Conservation (phyloP, 2,888 invertebrate genomes). For the Brachylomia viminalis region DNA sequence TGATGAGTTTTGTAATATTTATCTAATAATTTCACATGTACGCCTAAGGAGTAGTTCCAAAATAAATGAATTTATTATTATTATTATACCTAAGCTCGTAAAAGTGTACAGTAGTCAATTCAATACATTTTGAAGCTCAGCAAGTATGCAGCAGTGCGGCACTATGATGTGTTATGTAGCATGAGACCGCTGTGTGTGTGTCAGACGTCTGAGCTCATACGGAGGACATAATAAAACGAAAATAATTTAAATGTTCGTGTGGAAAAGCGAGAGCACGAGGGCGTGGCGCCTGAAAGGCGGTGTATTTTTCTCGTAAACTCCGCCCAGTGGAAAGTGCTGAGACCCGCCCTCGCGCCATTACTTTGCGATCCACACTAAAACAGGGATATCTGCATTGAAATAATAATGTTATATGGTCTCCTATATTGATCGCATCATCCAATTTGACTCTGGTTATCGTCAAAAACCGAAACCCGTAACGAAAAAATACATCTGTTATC, state of each 20-base stretch:
- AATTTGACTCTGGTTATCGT: constrained; percentile 6
- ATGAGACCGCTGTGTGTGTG: constrained; percentile 47
- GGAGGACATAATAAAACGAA: constrained; percentile 70
- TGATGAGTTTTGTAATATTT: too few relatives aligned
- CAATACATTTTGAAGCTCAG: not conserved
- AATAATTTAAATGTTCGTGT: constrained; percentile 76
- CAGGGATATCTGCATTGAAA: constrained; percentile 53
- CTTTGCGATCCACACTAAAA: constrained; percentile 65
- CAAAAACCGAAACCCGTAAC: not conserved
- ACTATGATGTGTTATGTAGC: constrained; percentile 17
- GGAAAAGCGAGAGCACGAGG: constrained; percentile 75
- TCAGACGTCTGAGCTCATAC: constrained; percentile 45
- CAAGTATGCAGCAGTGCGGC: constrained; percentile 13
- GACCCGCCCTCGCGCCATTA: constrained; percentile 85
- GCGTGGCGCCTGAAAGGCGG: constrained; percentile 87
- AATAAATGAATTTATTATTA: too few relatives aligned
- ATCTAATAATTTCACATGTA: too few relatives aligned
- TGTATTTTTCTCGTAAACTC: constrained; percentile 85
- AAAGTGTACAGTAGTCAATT: not conserved
- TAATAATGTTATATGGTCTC: constrained; percentile 44
- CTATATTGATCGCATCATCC: constrained; percentile 26
- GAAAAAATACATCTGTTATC: not conserved
- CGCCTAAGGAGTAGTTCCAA: too few relatives aligned
- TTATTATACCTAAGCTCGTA: too few relatives aligned
- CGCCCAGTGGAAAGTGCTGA: constrained; percentile 84